phyloP scores from a whole-genome alignment of 2,113 vertebrate species.

The Stictonetta naevosa region DNA sequence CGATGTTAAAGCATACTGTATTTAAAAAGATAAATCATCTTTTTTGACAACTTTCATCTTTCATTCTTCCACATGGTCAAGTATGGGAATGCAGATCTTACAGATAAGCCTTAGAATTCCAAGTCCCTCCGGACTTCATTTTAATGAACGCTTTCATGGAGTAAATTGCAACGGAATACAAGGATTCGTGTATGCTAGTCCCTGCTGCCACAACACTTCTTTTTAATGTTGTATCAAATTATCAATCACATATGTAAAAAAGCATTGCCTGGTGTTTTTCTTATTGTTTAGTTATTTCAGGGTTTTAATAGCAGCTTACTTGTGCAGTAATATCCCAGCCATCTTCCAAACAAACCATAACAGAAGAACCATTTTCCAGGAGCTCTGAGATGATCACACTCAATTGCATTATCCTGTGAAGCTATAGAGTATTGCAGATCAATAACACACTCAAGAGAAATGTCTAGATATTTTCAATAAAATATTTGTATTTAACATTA shows the following conservation, averaged over 20 bases:
- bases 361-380: conserved; percentile 94
- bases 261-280: background rate
- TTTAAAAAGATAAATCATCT: background rate
- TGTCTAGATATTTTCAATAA: background rate
- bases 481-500: background rate
- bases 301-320: conserved; percentile 76
- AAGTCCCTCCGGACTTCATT: background rate
- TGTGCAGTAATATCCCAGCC: conserved; percentile 98
- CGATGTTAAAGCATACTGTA: background rate
- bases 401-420: conserved; percentile 95
- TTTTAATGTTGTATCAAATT: background rate
- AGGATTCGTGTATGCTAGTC: background rate
- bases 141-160: background rate
- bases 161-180: background rate
- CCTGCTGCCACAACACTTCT: background rate
- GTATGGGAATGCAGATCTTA: background rate
- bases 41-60: background rate
- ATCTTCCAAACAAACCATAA: conserved; percentile 95
- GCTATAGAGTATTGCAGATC: conserved; percentile 74
- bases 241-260: background rate
- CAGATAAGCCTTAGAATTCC: background rate
- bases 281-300: background rate
- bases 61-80: background rate
- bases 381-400: conserved; percentile 90
- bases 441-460: background rate